Evolutionary conservation across 2,888 invertebrate species (phyloP), one percentile per base, ranked within the genome.

Genomic region (Cerastis rubricosa): DNA sequence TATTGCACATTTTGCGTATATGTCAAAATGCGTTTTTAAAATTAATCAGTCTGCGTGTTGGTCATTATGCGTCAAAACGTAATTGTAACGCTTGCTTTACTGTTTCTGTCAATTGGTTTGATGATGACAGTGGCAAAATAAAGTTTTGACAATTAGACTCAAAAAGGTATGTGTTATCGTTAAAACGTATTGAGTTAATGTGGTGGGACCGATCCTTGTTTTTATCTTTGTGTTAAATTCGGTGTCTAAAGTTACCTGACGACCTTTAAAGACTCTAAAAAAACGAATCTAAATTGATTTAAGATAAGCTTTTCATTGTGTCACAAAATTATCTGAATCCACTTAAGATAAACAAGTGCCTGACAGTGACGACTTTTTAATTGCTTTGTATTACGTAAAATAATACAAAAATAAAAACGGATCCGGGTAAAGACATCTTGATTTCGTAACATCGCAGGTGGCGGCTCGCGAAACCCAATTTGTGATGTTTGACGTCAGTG

Each of bases 261-360:
- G 19, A 63, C 61, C n/a, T 29, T 54, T 64, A n/a, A 0, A 71
- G 8, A 22, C 3, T 22, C 2, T 17, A 29, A 29, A 79, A 54
- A 5, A 29, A 35, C 5, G 17, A 22, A 78, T 65, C 49, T 57
- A 22, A 78, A 80, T 57, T 72, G 7, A 49, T 35, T 57, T 45
- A 49, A 72, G 57, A 80, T 65, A 72, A 78, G 8, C 64, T 17
- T 49, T 17, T 78, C 49, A 65, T 54, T 54, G 54, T 80, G 64
- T 9, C 57, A 35, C 12, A 45, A 71, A 35, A 54, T 51, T 61
- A 73, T 74, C 65, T 66, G 45, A 66, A 74, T 51, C 29, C 47
- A 65, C n/a, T 81, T 69, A 43, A 80, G 69, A 80, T 80, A 80
- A 81, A 47, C 17, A 57, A n/a, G 7, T 35, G 45, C 14, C 40